Base-by-base conservation (phyloP, 2,888 invertebrate genomes). In the Ormyrus rosae region DNA sequence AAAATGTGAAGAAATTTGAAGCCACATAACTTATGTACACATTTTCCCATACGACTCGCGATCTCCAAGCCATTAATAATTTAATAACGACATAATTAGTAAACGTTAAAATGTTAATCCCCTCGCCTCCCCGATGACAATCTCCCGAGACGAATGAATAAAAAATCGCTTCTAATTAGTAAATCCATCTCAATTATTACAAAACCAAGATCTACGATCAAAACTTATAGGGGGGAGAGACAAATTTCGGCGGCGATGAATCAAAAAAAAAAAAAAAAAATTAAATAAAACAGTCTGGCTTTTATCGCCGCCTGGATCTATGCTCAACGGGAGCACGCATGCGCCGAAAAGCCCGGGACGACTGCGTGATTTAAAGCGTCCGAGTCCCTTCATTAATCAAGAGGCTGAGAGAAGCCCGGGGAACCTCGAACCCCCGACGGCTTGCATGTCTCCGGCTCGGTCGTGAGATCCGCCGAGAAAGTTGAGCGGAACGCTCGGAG, bases 151-250 rank as follows among this genome's bases (percentile, higher is more conserved):
- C 10, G 48, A 51, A 10, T 53, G 13, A 11, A 74, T 19, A 71
- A 50, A 34, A 56, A 1, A 45, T 48, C 50, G n/a, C 55, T 46
- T 10, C 64, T 80, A 76, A 80, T 80, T 80, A 67, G 67, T 51
- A 72, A 76, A 80, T 80, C 63, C 58, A 73, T 77, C 73, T 69
- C 77, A 77, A 77, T 81, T 77, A 81, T 64, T 73, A 53, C 58
- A 64, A 45, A 68, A 72, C 68, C 64, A 48, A 78, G 45, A 63
- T 63, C 55, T 34, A 11, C 50, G 46, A 45, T 19, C 55, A 8
- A 69, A 13, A 55, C 10, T 7, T 53, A 73, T 1, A 45, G 63
- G 10, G 0, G n/a, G 45, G 10, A 9, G n/a, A 45, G 45, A 45
- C 61, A 34, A 60, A 53, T 48, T 48, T 1, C 10, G 8, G 5